These are phyloP conservation scores for Parus major DNA, from an alignment of 2,113 vertebrate genomes.

Conservation along the genomic window DNA sequence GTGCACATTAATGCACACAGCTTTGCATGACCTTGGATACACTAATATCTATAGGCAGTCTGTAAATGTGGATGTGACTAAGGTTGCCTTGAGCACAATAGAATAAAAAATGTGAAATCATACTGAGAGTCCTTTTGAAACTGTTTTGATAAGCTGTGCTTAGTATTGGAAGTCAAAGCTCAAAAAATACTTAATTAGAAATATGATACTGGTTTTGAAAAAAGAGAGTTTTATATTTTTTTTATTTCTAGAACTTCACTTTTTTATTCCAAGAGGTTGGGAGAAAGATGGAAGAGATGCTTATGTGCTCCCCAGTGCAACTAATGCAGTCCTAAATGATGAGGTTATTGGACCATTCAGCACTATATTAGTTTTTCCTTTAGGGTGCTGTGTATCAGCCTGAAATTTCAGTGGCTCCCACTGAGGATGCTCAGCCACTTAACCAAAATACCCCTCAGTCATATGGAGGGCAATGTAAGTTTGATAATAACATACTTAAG, in stretches of 20 bases:
- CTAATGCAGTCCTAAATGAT: not conserved
- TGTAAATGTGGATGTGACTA: not conserved
- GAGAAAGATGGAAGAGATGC: not conserved
- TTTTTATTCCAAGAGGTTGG: not conserved
- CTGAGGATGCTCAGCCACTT: not conserved
- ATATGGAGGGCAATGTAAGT: not conserved
- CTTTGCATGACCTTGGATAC: not conserved
- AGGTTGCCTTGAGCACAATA: not conserved
- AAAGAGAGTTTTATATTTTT: not conserved
- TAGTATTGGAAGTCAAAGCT: not conserved
- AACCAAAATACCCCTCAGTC: not conserved
- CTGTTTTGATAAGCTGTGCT: not conserved
- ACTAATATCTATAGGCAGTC: not conserved
- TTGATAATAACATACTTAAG: not conserved
- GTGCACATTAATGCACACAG: not conserved
- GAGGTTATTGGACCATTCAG: not conserved
- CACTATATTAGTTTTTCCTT: not conserved
- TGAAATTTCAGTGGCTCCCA: not conserved
- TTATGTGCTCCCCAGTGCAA: not conserved
- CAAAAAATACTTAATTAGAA: not conserved
- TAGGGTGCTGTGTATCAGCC: not conserved
- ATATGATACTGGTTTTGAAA: not conserved
- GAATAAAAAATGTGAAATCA: not conserved
- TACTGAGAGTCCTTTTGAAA: not conserved
- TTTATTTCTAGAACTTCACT: not conserved